A percentile compares a stretch with the other conserved stretches of the same genome.
Conservation (phyloP, 2,888 invertebrate genomes). For the Cremastinae sp. region DNA sequence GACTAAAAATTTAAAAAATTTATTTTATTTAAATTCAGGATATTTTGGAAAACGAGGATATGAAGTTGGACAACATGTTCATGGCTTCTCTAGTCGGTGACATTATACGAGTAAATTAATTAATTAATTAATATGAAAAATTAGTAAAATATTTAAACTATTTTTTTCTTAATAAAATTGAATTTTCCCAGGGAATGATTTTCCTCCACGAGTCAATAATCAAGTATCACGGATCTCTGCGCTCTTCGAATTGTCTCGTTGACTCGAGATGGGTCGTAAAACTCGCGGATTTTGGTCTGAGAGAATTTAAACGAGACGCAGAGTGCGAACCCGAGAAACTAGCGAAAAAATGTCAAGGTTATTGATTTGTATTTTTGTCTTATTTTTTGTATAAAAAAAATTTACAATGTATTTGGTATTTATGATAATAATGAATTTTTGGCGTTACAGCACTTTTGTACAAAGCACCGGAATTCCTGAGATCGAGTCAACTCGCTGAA, state of each 20-base stretch:
- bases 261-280: constrained; percentile 98
- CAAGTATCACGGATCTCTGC: constrained; percentile 89
- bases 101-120: constrained; percentile 91
- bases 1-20: constrained; percentile 65
- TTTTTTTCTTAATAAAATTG: too few species aligned
- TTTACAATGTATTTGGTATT: too few species aligned
- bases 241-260: constrained; percentile 94
- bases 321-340: constrained; percentile 84
- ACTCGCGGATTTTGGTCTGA: constrained; percentile 93
- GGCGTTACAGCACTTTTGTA: constrained; percentile 84
- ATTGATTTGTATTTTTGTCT: constrained; percentile 67
- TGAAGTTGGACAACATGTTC: constrained; percentile 97
- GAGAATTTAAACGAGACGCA: constrained; percentile 91
- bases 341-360: constrained; percentile 87
- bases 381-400: background rate
- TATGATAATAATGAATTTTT: constrained; percentile 82
- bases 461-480: constrained; percentile 89
- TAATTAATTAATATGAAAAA: background rate
- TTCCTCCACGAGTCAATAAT: constrained; percentile 94
- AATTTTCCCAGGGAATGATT: constrained; percentile 88
- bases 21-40: constrained; percentile 82
- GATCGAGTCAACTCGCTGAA: constrained; percentile 64
- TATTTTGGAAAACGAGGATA: constrained; percentile 96
- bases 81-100: constrained; percentile 97
- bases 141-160: background rate